These are phyloP conservation scores for Amphipoea lucens DNA, from an alignment of 2,888 invertebrate species.

Conservation along the genomic window DNA sequence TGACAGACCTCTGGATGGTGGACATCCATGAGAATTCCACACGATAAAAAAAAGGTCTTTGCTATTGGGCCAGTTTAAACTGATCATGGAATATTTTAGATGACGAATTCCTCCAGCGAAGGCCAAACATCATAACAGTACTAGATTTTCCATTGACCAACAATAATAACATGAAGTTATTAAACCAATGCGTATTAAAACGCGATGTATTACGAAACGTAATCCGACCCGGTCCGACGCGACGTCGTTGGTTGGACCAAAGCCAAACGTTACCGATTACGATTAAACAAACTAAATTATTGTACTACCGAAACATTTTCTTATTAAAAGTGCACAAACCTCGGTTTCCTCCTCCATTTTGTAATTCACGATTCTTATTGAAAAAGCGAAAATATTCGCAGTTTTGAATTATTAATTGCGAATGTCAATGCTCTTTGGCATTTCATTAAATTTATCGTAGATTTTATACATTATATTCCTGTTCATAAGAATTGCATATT, in stretches of 20 bases:
- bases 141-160: conserved; percentile 8
- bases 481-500: not conserved
- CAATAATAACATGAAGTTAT: conserved; percentile 38
- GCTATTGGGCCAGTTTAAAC: not conserved
- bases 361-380: not conserved
- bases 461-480: not conserved
- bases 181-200: conserved; percentile 53
- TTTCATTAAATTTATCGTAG: conserved; percentile 21
- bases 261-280: conserved; percentile 60
- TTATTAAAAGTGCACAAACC: conserved; percentile 61
- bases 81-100: not conserved
- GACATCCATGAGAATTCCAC: too few species aligned
- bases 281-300: conserved; percentile 61
- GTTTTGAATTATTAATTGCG: conserved; percentile 8
- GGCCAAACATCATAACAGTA: conserved; percentile 11
- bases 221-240: conserved; percentile 31
- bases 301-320: conserved; percentile 48
- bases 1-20: too few species aligned
- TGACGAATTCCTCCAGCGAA: not conserved
- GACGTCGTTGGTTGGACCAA: conserved; percentile 55
- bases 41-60: too few species aligned
- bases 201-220: conserved; percentile 54
- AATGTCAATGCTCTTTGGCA: conserved; percentile 44
- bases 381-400: conserved; percentile 19
- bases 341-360: conserved; percentile 63